Evolutionary conservation across 2,113 vertebrate species (phyloP).

Genomic region (Coregonus clupeaformis): DNA sequence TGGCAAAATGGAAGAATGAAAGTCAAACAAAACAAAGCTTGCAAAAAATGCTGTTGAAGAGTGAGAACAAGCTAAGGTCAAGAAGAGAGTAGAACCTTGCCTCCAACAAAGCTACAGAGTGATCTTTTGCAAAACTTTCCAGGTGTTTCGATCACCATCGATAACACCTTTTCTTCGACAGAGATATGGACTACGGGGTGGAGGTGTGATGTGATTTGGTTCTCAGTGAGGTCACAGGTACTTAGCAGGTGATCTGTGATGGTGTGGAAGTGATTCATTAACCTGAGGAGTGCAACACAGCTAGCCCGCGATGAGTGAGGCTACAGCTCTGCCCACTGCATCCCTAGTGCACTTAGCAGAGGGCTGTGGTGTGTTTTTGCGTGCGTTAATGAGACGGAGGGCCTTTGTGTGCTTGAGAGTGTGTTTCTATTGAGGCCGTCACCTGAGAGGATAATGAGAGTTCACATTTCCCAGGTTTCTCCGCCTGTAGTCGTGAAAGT

Average conservation of each 20-base stretch:
- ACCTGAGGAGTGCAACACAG: conserved; percentile 31
- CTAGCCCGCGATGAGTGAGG: conserved; percentile 2
- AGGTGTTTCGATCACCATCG: background rate
- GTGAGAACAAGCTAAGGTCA: background rate
- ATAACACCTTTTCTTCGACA: background rate
- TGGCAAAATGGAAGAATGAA: conserved; percentile 34
- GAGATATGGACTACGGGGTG: no score
- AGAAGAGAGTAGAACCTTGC: no score
- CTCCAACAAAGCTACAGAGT: background rate
- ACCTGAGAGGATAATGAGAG: conserved; percentile 50
- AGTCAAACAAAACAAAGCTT: conserved; percentile 34
- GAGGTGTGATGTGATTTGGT: conserved; percentile 38
- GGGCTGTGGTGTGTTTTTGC: conserved; percentile 70
- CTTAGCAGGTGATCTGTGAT: conserved; percentile 52
- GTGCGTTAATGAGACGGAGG: conserved; percentile 73
- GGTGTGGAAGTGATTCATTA: conserved; percentile 8
- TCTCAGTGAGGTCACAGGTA: conserved; percentile 25
- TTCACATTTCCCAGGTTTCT: background rate
- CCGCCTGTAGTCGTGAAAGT: background rate
- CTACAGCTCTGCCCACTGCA: conserved; percentile 29
- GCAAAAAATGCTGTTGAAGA: background rate
- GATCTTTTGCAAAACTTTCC: background rate
- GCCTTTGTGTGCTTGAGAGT: conserved; percentile 55
- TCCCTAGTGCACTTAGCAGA: conserved; percentile 54
- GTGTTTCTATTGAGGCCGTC: conserved; percentile 36